Evolutionary conservation across 2,888 invertebrate genomes (phyloP).

Genomic region (Erebia ligea): DNA sequence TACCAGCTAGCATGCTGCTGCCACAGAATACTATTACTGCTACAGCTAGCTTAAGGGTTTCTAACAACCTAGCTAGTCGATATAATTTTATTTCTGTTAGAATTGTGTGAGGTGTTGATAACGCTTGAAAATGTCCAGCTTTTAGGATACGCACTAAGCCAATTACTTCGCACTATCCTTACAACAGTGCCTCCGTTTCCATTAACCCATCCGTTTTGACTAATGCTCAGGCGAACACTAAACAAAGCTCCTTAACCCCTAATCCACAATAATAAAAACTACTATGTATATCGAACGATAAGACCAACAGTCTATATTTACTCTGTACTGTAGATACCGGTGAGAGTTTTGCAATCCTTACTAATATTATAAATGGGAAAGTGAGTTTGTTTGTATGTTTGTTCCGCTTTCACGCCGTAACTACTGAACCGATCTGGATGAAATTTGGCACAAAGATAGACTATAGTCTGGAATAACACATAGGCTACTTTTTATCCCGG

Average conservation of each 20-base stretch:
- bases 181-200: slow-evolving; percentile 37
- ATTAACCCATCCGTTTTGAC: slow-evolving; percentile 48
- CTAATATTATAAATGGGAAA: too few species aligned
- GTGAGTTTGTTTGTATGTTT: too few species aligned
- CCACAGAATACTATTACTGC: too few species aligned
- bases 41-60: too few species aligned
- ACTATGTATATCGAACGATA: neutral
- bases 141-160: neutral
- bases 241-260: slow-evolving; percentile 24
- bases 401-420: too few species aligned
- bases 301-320: neutral
- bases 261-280: slow-evolving; percentile 10
- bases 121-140: neutral
- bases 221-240: slow-evolving; percentile 32
- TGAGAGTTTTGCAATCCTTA: slow-evolving; percentile 6
- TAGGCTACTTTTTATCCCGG: too few species aligned
- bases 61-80: neutral
- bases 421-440: too few species aligned
- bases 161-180: slow-evolving; percentile 21
- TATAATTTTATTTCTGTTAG: neutral
- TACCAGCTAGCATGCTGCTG: too few species aligned
- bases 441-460: too few species aligned
- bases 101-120: neutral
- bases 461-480: too few species aligned
- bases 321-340: neutral